Percentiles rank a stretch among this genome's conserved stretches.
phyloP scores from a whole-genome alignment of 1,140 invertebrate species.

The Vanessa tameamea region DNA sequence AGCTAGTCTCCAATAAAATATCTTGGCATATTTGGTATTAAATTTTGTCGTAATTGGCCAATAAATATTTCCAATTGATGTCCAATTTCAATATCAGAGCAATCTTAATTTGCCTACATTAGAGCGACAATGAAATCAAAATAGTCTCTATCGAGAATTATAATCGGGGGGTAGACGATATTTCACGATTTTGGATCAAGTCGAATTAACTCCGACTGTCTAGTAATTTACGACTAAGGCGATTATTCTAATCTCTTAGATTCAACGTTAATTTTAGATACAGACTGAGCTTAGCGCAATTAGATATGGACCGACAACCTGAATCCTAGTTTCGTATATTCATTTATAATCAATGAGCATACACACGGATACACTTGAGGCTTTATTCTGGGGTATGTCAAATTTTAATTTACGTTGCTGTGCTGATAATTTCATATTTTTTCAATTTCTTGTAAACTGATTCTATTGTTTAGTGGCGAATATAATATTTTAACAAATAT shows the following conservation, averaged over 20 bases:
- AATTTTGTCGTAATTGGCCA: too few relatives aligned
- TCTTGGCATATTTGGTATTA: too few relatives aligned
- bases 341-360: too few relatives aligned
- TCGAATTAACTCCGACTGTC: conserved; percentile 23
- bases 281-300: background rate
- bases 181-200: conserved; percentile 38
- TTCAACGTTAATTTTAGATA: conserved; percentile 3
- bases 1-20: too few relatives aligned
- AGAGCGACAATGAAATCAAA: background rate
- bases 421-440: background rate
- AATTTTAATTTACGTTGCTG: background rate
- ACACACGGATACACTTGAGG: too few relatives aligned
- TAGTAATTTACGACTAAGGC: conserved; percentile 26
- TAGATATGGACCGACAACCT: background rate
- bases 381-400: background rate
- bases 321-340: background rate
- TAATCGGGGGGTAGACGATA: conserved; percentile 21
- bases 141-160: conserved; percentile 9
- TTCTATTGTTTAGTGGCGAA: too few relatives aligned
- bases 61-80: too few relatives aligned
- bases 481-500: too few relatives aligned
- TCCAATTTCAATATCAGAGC: background rate
- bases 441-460: too few relatives aligned
- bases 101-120: background rate
- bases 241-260: conserved; percentile 16